Evolutionary conservation across 2,888 invertebrate species (phyloP).

Genomic region (Thecocarcelia acutangulata): DNA sequence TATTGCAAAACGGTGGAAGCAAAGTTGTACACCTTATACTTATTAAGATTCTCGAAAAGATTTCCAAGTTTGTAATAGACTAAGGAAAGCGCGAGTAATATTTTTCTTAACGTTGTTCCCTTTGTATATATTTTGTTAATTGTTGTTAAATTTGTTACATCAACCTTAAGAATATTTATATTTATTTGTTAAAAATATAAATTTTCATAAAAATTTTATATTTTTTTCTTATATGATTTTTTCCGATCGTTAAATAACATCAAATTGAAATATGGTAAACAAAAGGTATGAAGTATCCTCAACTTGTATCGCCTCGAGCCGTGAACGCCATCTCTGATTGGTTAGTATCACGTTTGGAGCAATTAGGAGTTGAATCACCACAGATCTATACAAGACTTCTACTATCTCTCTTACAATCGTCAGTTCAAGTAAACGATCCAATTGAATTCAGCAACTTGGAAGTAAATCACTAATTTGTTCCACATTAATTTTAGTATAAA

Average conservation of each 20-base stretch:
- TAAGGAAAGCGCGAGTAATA: no score
- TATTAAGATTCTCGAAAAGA: no score
- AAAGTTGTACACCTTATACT: no score
- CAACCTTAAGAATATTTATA: no score
- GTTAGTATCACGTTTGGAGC: slow-evolving; percentile 89
- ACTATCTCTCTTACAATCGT: slow-evolving; percentile 79
- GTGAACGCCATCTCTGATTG: slow-evolving; percentile 86
- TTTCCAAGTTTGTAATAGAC: no score
- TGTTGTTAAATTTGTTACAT: not conserved
- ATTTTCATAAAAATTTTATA: slow-evolving; percentile 32
- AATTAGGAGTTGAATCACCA: slow-evolving; percentile 86
- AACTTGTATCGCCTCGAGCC: slow-evolving; percentile 84
- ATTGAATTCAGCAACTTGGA: slow-evolving; percentile 78
- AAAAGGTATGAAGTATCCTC: slow-evolving; percentile 84
- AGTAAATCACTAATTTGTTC: slow-evolving; percentile 74
- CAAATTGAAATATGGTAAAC: slow-evolving; percentile 29
- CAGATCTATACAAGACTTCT: slow-evolving; percentile 79
- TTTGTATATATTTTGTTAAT: not conserved
- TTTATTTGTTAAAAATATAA: slow-evolving; percentile 24
- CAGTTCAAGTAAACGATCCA: slow-evolving; percentile 79
- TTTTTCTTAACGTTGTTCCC: no score
- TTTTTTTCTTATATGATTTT: slow-evolving; percentile 32
- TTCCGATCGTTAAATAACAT: slow-evolving; percentile 36
- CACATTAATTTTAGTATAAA: slow-evolving; percentile 62
- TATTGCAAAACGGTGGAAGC: no score